Evolutionary conservation across 2,888 invertebrate genomes (phyloP).

Genomic region (Rhodophaea formosa): DNA sequence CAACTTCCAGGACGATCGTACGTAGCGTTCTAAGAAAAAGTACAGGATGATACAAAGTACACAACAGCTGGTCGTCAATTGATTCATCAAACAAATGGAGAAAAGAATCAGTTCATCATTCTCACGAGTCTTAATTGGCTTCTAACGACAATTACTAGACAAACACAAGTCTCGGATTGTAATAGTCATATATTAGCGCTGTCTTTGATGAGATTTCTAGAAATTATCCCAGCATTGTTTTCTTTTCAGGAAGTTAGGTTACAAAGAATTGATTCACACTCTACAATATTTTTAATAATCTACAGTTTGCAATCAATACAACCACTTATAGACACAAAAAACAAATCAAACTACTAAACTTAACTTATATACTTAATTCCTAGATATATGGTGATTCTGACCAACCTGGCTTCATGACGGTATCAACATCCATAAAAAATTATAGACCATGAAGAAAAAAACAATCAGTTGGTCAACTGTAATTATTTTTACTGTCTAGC

Average conservation of each 20-base stretch:
- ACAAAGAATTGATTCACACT: conserved; percentile 1
- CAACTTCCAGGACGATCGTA: not conserved
- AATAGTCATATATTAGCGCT: conserved; percentile 3
- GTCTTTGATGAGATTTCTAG: conserved; percentile 12
- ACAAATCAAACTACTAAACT: no score
- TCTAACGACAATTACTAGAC: conserved; percentile 2
- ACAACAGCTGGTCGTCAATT: not conserved
- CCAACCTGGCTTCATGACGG: no score
- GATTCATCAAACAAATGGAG: not conserved
- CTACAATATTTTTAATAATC: not conserved
- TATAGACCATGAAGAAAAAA: no score
- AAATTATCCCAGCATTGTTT: conserved; percentile 10
- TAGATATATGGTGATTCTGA: no score
- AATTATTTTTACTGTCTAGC: no score
- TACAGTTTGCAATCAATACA: no score
- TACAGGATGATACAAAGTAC: not conserved
- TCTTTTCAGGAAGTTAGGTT: not conserved
- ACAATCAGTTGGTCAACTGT: no score
- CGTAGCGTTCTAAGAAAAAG: not conserved
- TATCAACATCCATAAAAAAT: no score
- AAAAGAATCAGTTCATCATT: conserved; percentile 12
- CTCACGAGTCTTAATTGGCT: conserved; percentile 15
- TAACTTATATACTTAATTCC: no score
- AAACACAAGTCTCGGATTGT: conserved; percentile 1
- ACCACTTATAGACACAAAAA: no score